phyloP scores from a whole-genome alignment of 2,888 invertebrate genomes.

The Lochmaea crataegi region DNA sequence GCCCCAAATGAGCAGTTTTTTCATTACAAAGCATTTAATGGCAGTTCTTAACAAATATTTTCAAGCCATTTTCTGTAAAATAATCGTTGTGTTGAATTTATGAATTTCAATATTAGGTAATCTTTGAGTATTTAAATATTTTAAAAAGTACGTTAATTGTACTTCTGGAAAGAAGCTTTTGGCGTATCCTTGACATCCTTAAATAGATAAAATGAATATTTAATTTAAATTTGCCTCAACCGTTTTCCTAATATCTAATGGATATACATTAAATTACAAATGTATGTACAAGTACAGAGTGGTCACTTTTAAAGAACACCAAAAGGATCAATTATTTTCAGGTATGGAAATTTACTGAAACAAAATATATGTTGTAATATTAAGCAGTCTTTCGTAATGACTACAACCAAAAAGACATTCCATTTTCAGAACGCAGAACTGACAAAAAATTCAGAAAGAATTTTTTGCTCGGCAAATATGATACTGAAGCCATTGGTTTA shows the following conservation, averaged over 20 bases:
- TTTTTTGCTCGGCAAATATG: too few species aligned
- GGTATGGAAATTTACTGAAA: not conserved
- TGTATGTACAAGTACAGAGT: not conserved
- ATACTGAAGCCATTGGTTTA: too few species aligned
- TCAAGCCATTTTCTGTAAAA: not conserved
- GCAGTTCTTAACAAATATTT: not conserved
- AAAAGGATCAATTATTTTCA: not conserved
- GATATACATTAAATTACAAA: not conserved
- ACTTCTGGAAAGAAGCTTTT: too few species aligned
- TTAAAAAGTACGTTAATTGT: too few species aligned
- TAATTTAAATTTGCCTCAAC: conserved; percentile 1
- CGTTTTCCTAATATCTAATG: not conserved
- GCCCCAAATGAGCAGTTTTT: not conserved
- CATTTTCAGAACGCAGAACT: too few species aligned
- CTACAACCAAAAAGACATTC: too few species aligned
- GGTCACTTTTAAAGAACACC: not conserved
- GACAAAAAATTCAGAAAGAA: too few species aligned
- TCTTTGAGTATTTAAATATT: too few species aligned
- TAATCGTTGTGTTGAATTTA: not conserved
- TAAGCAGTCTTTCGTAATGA: not conserved
- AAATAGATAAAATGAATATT: too few species aligned
- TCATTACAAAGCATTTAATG: too few species aligned
- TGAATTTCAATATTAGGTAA: not conserved
- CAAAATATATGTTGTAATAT: not conserved
- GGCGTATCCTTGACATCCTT: too few species aligned